A percentile compares a stretch with the other conserved stretches of the same genome.
These are phyloP conservation scores for Brachyrhaphis roseni DNA, from an alignment of 2,797 vertebrate genomes.

Conservation along the genomic window DNA sequence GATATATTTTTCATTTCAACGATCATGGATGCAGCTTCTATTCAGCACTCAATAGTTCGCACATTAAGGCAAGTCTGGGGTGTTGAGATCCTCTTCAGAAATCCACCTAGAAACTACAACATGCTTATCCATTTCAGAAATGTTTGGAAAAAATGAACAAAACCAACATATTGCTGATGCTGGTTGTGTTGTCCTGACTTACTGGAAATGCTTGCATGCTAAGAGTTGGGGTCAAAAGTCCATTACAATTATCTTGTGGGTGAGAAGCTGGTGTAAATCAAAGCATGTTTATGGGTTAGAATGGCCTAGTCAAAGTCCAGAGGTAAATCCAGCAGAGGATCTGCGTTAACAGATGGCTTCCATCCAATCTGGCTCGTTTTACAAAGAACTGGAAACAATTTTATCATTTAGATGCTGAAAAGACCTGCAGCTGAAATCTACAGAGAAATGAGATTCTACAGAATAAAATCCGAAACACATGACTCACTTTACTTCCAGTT, in stretches of 20 bases:
- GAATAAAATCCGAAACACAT: background rate
- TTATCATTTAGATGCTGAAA: background rate
- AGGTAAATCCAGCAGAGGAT: background rate
- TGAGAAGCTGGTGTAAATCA: too few relatives aligned
- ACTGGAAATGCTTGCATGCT: too few relatives aligned
- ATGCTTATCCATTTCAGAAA: background rate
- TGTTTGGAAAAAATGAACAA: background rate
- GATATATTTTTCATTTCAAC: too few relatives aligned
- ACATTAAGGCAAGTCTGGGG: background rate
- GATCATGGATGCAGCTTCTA: too few relatives aligned
- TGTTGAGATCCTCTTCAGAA: background rate
- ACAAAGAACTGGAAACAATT: background rate
- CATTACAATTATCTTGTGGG: too few relatives aligned
- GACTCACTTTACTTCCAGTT: background rate
- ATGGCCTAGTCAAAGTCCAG: background rate
- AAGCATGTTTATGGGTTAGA: background rate
- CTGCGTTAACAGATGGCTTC: background rate
- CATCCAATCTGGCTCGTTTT: background rate
- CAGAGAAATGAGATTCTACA: background rate
- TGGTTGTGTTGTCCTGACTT: background rate
- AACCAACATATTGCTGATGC: background rate
- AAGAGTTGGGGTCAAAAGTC: too few relatives aligned
- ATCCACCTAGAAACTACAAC: background rate
- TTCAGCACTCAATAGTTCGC: too few relatives aligned
- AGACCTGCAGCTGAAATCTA: background rate